Evolutionary conservation across 2,888 invertebrate species (phyloP).

Genomic region (Drosophila nr. medialis): DNA sequence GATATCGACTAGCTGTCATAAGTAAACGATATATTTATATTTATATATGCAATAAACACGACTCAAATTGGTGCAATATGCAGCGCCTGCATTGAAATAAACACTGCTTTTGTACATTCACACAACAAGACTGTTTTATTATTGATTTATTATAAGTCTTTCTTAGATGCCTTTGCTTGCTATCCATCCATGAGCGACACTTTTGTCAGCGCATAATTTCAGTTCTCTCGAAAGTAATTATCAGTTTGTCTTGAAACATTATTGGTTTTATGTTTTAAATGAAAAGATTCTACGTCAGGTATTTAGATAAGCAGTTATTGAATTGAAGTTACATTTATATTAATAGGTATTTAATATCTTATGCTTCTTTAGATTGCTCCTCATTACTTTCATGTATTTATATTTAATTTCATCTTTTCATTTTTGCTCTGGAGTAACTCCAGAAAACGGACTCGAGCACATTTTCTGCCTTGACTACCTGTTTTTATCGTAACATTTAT

Average conservation of each 20-base stretch:
- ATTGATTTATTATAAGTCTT: constrained; percentile 64
- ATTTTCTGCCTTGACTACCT: constrained; percentile 49
- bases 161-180: constrained; percentile 49
- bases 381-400: constrained; percentile 58
- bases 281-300: constrained; percentile 83
- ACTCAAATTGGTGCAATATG: not conserved
- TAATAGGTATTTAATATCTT: constrained; percentile 68
- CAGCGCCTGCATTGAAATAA: constrained; percentile 7
- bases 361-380: constrained; percentile 64
- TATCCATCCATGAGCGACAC: constrained; percentile 49
- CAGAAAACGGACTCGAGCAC: constrained; percentile 26
- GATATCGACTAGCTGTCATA: constrained; percentile 33
- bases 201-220: constrained; percentile 53
- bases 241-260: constrained; percentile 54
- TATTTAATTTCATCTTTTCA: constrained; percentile 39
- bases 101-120: constrained; percentile 48
- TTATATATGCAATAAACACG: constrained; percentile 8
- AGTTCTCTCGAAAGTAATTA: constrained; percentile 55
- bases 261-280: constrained; percentile 62
- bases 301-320: constrained; percentile 83
- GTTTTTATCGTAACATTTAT: constrained; percentile 53
- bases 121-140: constrained; percentile 63
- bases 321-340: constrained; percentile 76
- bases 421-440: constrained; percentile 37
- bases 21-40: constrained; percentile 7